Conservation (phyloP, 2,797 vertebrate species). For the Pipistrellus kuhlii region DNA sequence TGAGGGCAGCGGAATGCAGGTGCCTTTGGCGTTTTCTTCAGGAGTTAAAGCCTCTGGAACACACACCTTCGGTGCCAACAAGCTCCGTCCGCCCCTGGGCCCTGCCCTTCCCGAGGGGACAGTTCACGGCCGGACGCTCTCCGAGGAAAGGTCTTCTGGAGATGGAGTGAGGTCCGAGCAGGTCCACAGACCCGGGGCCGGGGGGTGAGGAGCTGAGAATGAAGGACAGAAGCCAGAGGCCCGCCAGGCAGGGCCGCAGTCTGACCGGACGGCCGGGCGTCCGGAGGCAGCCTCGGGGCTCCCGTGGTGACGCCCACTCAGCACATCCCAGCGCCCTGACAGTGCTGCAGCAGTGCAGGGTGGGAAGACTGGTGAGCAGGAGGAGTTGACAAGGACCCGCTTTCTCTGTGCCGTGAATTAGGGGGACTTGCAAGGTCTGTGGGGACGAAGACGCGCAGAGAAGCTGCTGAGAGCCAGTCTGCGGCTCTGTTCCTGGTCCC, state of each 20-base stretch:
- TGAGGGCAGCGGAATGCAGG: conserved; percentile 58
- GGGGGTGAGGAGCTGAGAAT: background rate
- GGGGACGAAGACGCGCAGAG: conserved; percentile 64
- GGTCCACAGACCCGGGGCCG: background rate
- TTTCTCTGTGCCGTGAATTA: background rate
- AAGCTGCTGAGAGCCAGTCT: conserved; percentile 76
- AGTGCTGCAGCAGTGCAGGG: background rate
- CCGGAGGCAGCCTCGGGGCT: fast-evolving
- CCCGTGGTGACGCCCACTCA: fast-evolving
- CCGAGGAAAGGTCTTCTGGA: background rate
- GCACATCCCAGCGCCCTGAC: background rate
- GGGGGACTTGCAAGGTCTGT: conserved; percentile 63
- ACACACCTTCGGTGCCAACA: fast-evolving
- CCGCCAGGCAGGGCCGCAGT: background rate
- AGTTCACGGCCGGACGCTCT: background rate
- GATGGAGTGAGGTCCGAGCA: background rate
- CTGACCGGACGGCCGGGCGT: fast-evolving
- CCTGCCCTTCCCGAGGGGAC: too few relatives aligned
- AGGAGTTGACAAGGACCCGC: background rate
- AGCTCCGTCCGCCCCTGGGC: too few relatives aligned
- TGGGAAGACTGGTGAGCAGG: too few relatives aligned
- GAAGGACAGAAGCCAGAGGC: too few relatives aligned
- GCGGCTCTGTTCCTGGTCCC: too few relatives aligned
- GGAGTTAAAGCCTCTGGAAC: background rate
- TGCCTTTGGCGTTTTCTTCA: conserved; percentile 18